Evolutionary conservation across 1,140 invertebrate species (phyloP).

Genomic region (Kradibia gibbosae): DNA sequence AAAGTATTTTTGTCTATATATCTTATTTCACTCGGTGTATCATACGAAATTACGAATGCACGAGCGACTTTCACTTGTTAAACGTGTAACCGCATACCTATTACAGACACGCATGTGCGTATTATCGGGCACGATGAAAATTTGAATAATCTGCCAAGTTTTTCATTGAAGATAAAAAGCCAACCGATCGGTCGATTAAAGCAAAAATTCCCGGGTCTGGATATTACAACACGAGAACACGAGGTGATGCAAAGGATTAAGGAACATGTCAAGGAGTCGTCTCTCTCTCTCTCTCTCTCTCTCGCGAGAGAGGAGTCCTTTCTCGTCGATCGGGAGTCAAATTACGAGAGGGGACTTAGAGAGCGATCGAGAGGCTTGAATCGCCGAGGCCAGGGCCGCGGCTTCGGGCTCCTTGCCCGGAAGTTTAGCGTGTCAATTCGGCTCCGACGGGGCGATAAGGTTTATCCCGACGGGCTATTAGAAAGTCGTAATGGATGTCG

Average conservation of each 20-base stretch:
- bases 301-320: no score
- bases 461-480: neutral
- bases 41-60: neutral
- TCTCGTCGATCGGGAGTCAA: no score
- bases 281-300: no score
- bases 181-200: neutral
- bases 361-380: no score
- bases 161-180: neutral
- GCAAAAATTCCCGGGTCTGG: neutral
- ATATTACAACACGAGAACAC: neutral
- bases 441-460: neutral
- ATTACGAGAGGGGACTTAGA: no score
- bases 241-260: neutral
- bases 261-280: neutral
- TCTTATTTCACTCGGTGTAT: neutral
- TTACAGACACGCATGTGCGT: neutral
- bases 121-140: neutral
- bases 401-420: neutral
- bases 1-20: neutral
- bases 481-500: neutral
- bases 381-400: no score
- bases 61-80: conserved; percentile 9
- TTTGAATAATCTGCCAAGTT: neutral
- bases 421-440: neutral
- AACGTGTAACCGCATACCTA: neutral